phyloP scores from a whole-genome alignment of 2,888 invertebrate species.

The Physocephala rufipes region DNA sequence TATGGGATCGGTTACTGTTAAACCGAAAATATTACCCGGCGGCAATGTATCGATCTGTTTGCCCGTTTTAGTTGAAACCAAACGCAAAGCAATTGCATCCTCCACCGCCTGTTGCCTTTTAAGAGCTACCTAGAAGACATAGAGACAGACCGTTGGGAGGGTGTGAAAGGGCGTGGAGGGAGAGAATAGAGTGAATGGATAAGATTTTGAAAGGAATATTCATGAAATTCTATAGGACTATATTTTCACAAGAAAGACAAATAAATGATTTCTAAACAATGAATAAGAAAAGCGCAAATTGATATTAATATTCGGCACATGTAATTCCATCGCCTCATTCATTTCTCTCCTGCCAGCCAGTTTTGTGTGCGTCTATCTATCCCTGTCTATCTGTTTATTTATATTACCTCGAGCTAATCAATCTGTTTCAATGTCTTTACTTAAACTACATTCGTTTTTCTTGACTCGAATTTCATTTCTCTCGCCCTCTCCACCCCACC shows the following conservation, averaged over 20 bases:
- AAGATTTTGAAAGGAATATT: constrained; percentile 22
- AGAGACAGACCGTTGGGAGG: neutral
- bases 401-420: constrained; percentile 32
- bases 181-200: neutral
- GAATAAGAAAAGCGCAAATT: constrained; percentile 44
- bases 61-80: constrained; percentile 86
- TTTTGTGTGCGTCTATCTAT: constrained; percentile 6
- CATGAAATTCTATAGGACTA: constrained; percentile 21
- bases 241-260: constrained; percentile 34
- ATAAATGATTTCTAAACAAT: constrained; percentile 38
- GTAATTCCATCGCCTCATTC: constrained; percentile 47
- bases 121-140: constrained; percentile 78
- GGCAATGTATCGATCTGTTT: constrained; percentile 78
- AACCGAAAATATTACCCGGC: constrained; percentile 90
- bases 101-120: constrained; percentile 97
- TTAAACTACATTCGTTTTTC: constrained; percentile 14
- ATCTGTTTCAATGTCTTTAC: constrained; percentile 21
- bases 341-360: constrained; percentile 41
- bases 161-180: neutral
- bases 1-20: constrained; percentile 83
- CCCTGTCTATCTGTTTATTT: constrained; percentile 2
- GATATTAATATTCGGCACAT: constrained; percentile 59
- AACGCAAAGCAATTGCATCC: constrained; percentile 92
- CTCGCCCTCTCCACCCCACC: neutral
- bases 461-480: constrained; percentile 32